Base-by-base conservation (phyloP, 2,797 vertebrate species). In the Sebastes kiyomatsui region DNA sequence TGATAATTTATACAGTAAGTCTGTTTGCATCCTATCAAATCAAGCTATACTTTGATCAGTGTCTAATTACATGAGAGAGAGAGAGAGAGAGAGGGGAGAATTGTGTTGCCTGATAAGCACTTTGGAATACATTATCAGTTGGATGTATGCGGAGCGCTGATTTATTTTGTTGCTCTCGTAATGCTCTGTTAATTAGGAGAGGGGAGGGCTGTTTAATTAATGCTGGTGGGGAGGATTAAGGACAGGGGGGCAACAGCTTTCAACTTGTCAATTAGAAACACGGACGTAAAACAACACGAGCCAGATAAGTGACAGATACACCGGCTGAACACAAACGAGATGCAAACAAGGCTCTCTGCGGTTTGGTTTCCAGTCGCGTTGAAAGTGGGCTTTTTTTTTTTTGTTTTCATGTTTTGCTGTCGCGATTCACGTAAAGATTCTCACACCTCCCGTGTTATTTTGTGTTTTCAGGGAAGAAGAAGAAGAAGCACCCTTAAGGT, bases 201-300 rank as follows among this genome's bases (percentile, higher is more conserved):
- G 83, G 90, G 89, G 87, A 92, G 86, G 86, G 90, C 84, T 92
- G 86, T 85, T 92, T 94, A 92, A 94, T 95, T 94, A 92, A 93
- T 91, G 88, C 88, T 68, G 62, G 74, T 83, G 87, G 82, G 87
- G 80, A 67, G 86, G 92, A 87, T 90, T 86, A 73, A 81, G 77
- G 79, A 82, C 7, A 33, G 54, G 82, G 83, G 87, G 83, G 82
- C 80, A 86, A 75, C 72, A 77, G 88, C 87, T 88, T 93, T 91
- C 88, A 89, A 88, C 89, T 87, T 92, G 90, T 93, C 93, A 94
- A 91, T 93, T 92, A 92, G 81, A 91, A 83, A 79, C 85, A 80
- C 4, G 66, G 79, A 78, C 33, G 60, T 89, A 80, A 89, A 90
- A 85, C 73, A 93, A 90, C 81, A 86, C 49, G 11, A 79, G 78